Evolutionary conservation across 2,113 vertebrate species (phyloP).

Genomic region (Stictonetta naevosa): DNA sequence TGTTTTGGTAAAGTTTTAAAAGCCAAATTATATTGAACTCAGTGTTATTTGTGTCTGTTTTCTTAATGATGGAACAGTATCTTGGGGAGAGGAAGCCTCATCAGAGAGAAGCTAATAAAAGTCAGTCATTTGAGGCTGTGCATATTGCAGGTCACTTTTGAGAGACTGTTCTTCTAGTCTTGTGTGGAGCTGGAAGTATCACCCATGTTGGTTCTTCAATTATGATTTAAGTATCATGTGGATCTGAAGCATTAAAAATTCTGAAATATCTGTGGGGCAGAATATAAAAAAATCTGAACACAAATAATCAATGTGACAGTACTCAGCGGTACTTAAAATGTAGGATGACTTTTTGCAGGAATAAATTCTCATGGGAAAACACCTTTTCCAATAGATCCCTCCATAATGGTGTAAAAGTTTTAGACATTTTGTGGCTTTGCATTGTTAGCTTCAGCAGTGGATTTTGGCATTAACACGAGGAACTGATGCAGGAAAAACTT

Average conservation of each 20-base stretch:
- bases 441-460: not conserved
- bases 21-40: not conserved
- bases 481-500: not conserved
- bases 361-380: not conserved
- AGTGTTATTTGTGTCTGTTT: not conserved
- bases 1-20: not conserved
- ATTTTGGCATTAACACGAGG: not conserved
- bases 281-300: not conserved
- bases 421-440: not conserved
- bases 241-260: not conserved
- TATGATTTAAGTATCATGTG: not conserved
- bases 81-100: not conserved
- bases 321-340: not conserved
- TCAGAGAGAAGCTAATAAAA: not conserved
- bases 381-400: not conserved
- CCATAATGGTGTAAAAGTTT: not conserved
- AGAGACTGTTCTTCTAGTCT: not conserved
- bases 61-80: not conserved
- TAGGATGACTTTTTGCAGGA: not conserved
- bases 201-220: not conserved
- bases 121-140: not conserved
- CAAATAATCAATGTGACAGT: not conserved
- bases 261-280: not conserved
- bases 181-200: not conserved
- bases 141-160: not conserved